phyloP scores from a whole-genome alignment of 2,888 invertebrate genomes.

The Ctenicera cuprea region DNA sequence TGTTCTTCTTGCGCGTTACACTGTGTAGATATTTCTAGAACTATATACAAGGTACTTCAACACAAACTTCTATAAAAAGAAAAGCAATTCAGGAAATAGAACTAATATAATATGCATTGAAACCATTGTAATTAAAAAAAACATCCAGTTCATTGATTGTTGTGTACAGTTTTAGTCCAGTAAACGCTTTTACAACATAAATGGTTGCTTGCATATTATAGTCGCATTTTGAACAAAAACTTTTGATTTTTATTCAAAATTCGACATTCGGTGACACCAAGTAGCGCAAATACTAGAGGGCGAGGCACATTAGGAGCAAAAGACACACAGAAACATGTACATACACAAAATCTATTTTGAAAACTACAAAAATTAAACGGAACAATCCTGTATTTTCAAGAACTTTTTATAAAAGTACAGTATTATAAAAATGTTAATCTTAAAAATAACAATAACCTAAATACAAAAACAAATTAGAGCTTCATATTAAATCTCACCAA shows the following conservation, averaged over 20 bases:
- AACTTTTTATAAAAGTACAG: slow-evolving; percentile 66
- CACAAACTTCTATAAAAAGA: slow-evolving; percentile 32
- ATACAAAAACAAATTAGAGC: slow-evolving; percentile 23
- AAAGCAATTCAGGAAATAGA: slow-evolving; percentile 56
- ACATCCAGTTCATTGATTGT: slow-evolving; percentile 66
- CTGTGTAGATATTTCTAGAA: slow-evolving; percentile 6
- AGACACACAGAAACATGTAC: slow-evolving; percentile 44
- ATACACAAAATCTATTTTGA: slow-evolving; percentile 51
- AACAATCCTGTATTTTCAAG: slow-evolving; percentile 44
- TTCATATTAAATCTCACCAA: neutral
- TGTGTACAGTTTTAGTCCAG: slow-evolving; percentile 70
- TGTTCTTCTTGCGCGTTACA: neutral
- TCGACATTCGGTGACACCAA: slow-evolving; percentile 69
- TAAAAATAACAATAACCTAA: slow-evolving; percentile 36
- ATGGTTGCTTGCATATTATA: slow-evolving; percentile 71
- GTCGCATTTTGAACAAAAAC: slow-evolving; percentile 63
- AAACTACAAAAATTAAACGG: slow-evolving; percentile 37
- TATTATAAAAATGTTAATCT: slow-evolving; percentile 57
- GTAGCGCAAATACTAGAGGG: slow-evolving; percentile 70
- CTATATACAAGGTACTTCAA: neutral
- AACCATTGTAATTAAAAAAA: slow-evolving; percentile 68
- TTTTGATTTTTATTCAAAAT: slow-evolving; percentile 52
- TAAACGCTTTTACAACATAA: slow-evolving; percentile 63
- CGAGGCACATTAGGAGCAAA: slow-evolving; percentile 65
- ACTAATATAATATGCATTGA: slow-evolving; percentile 68